Base-by-base conservation (phyloP, 2,113 vertebrate species). In the Climacteris rufus region DNA sequence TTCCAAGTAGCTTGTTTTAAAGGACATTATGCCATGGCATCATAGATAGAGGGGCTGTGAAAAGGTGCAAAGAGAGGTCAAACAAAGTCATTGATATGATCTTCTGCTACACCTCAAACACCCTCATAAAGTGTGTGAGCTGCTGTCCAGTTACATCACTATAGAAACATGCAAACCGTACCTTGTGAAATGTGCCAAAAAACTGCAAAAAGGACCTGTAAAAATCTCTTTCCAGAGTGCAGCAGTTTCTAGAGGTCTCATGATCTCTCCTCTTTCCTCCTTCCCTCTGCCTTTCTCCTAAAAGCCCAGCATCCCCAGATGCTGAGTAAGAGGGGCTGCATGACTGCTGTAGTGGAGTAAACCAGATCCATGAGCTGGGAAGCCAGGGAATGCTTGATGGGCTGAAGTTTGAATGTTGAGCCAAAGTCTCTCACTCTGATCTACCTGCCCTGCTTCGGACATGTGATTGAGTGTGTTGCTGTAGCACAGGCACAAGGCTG, bases 1-100 rank as follows among this genome's bases (percentile, higher is more conserved):
- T 33, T 63, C 69, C 33, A 90, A 81, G 87, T n/a, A 75, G 10
- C 7, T 85, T 71, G 13, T 68, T 83, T 94, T 81, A 90, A 96
- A 89, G 74, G 31, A 64, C 1, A 0, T 25, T 80, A 10, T 64
- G 21, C 35, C 9, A 53, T 72, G 39, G 30, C 24, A 79, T 82
- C 53, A 53, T 35, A 57, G 52, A 63, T 22, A 40, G 39, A 72
- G 35, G 19, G 35, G 17, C 15, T 31, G 19, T 68, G 59, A 52
- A 57, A 85, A 71, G 1, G 1, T 50, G 15, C 57, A 59, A 83
- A 61, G 27, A 61, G 27, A 70, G 30, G 31, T 86, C 59, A 78
- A 27, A 50, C 37, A 35, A 74, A 39, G 75, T 64, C 28, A 64
- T 40, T 33, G 22, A 25, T 33, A 40, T 15, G 42, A 30, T 71